Evolutionary conservation across 2,113 vertebrate species (phyloP), one percentile per base, ranked within the genome.

Genomic region (Lepisosteus oculatus): DNA sequence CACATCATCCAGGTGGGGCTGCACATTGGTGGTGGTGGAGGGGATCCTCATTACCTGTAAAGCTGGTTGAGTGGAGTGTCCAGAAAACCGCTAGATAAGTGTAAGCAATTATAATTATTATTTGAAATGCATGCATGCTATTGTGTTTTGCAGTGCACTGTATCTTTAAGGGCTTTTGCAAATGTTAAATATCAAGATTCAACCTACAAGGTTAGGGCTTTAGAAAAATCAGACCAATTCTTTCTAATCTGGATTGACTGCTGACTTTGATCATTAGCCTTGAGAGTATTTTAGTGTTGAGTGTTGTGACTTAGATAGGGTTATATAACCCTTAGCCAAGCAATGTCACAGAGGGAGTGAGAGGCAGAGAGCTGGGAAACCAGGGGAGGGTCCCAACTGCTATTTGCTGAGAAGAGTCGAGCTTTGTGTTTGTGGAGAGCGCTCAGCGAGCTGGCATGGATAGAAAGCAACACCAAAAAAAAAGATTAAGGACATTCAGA

Each of bases 191-290:
- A 83, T 29, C 17, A 85, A 89, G 89, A 86, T 69, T 47, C 11
- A 41, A 61, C 83, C 87, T 86, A 84, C 79, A 85, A 89, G 87
- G 89, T 87, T 87, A 85, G 87, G 44, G 43, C 61, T 74, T 70
- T 42, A 69, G 87, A 93, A 90, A 86, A 86, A 88, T 90, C 90
- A 90, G 87, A 90, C 91, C 85, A 87, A 86, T 87, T 85, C 83
- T 87, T 88, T 86, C 87, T 91, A 89, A 92, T 88, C 84, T 83
- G 89, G 90, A 93, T 89, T 87, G 90, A 93, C 91, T 88, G 86
- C 85, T 86, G 88, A 90, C 90, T 91, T 92, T 92, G 88, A 92
- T 93, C 88, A 89, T 86, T 78, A 86, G 88, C 86, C 88, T 84
- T 85, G 81, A 88, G 86, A 89, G 84, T 86, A 83, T 86, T 90